These are phyloP conservation scores for Temnothorax longispinosus DNA, from an alignment of 1,140 invertebrate species.

Conservation along the genomic window DNA sequence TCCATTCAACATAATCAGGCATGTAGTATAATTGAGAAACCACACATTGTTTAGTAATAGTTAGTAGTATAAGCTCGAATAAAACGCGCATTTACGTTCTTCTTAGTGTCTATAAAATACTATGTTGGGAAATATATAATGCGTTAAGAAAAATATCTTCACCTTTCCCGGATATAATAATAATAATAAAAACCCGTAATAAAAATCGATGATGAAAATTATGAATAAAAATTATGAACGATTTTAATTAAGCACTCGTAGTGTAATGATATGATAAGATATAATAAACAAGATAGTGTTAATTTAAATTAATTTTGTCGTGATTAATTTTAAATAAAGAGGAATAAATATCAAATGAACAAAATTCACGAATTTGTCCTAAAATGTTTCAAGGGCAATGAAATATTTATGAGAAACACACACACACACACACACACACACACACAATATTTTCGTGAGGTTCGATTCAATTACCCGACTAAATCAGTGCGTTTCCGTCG, in stretches of 20 bases:
- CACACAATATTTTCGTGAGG: neutral
- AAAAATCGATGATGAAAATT: neutral
- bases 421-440: neutral
- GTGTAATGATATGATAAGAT: neutral
- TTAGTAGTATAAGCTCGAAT: neutral
- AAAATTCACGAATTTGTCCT: neutral
- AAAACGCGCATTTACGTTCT: neutral
- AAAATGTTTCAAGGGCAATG: neutral
- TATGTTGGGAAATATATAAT: too few species aligned
- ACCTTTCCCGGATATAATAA: neutral
- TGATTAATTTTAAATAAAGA: neutral
- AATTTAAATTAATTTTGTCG: neutral
- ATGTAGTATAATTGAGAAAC: slow-evolving; percentile 7
- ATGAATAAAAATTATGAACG: neutral
- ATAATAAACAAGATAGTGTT: neutral
- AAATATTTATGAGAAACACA: neutral
- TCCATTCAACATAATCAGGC: slow-evolving; percentile 13
- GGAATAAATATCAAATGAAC: neutral
- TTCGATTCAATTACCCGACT: slow-evolving; percentile 36
- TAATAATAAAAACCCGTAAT: neutral
- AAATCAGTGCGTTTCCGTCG: slow-evolving; percentile 45
- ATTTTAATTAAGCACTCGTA: slow-evolving; percentile 3
- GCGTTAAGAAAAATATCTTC: neutral
- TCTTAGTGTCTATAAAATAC: neutral
- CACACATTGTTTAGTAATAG: slow-evolving; percentile 5